Evolutionary conservation across 2,797 vertebrate genomes (phyloP).

Genomic region (Simalia tracyae): DNA sequence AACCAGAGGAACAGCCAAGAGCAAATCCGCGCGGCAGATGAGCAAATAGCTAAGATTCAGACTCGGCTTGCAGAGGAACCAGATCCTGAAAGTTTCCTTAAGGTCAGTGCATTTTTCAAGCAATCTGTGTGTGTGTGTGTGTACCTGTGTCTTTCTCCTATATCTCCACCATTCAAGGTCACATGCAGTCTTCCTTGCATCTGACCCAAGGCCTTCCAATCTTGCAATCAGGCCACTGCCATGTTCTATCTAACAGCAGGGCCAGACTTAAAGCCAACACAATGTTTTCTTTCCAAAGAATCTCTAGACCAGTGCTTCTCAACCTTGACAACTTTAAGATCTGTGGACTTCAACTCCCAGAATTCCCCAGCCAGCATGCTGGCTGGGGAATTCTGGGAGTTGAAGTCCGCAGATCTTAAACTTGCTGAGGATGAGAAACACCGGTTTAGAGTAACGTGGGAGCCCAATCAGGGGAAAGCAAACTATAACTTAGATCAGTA

Average conservation of each 20-base stretch:
- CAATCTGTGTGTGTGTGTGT: too few species aligned
- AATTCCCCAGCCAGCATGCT: too few species aligned
- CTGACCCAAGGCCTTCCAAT: background rate
- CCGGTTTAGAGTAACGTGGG: background rate
- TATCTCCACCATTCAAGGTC: background rate
- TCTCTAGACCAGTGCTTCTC: background rate
- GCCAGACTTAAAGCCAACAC: background rate
- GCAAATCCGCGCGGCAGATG: background rate
- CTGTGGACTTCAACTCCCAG: too few species aligned
- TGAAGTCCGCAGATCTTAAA: too few species aligned
- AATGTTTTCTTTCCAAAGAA: background rate
- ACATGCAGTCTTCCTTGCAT: background rate
- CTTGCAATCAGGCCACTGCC: background rate
- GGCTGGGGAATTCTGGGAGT: too few species aligned
- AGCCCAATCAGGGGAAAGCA: background rate
- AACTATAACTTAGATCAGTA: background rate
- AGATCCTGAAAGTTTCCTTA: constrained; percentile 15
- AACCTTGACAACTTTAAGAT: too few species aligned
- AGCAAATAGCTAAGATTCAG: constrained; percentile 15
- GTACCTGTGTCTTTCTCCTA: background rate
- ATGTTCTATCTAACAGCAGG: background rate
- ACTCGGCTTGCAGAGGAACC: background rate
- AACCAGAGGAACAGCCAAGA: constrained; percentile 26
- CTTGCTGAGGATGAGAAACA: background rate
- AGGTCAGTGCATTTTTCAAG: background rate